These are phyloP conservation scores for Rhinogobius similis DNA, from an alignment of 2,113 vertebrate species.

Conservation along the genomic window DNA sequence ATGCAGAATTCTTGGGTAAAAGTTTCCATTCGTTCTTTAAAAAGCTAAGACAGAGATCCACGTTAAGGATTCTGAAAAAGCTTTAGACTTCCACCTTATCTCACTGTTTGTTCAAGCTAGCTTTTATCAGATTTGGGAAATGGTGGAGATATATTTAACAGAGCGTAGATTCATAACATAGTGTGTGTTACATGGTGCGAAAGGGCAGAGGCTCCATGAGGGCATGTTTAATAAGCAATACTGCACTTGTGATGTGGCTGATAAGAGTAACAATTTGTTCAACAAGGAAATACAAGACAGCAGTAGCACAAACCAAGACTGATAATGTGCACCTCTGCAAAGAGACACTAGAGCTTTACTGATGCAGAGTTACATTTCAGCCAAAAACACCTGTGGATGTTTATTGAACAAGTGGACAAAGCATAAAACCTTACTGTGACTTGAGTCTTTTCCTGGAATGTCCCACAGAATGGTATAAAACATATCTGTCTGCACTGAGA, in stretches of 20 bases:
- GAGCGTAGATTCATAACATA: not conserved
- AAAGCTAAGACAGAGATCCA: not conserved
- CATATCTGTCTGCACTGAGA: too few species aligned
- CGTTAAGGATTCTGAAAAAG: not conserved
- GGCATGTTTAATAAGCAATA: not conserved
- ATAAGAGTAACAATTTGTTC: not conserved
- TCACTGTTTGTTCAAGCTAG: not conserved
- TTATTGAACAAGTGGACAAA: too few species aligned
- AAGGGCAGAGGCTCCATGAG: not conserved
- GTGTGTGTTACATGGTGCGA: not conserved
- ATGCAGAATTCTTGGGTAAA: too few species aligned
- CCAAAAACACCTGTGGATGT: too few species aligned
- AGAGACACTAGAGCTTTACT: too few species aligned
- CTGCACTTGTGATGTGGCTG: not conserved
- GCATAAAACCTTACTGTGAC: too few species aligned
- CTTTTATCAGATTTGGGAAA: conserved; percentile 5
- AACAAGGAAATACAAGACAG: conserved; percentile 2
- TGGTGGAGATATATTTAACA: not conserved
- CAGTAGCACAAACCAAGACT: not conserved
- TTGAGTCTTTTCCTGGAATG: too few species aligned
- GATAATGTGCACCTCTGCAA: not conserved
- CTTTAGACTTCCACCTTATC: not conserved
- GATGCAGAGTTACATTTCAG: too few species aligned
- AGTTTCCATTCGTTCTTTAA: not conserved
- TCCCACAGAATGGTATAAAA: too few species aligned